phyloP scores from a whole-genome alignment of 2,113 vertebrate species.

The Cichladusa arquata region DNA sequence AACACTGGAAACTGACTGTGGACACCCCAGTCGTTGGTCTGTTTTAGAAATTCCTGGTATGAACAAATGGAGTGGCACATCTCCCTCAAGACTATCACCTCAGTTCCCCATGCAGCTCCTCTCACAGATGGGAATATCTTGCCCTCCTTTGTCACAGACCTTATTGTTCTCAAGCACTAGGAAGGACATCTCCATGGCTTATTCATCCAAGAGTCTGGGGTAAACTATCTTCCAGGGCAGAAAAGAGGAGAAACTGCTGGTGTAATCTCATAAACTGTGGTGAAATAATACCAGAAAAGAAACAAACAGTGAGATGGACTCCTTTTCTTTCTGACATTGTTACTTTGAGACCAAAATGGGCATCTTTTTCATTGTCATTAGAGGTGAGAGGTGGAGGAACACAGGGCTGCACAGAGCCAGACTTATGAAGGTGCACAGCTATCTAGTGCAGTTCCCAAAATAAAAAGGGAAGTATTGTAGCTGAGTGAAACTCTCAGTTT shows the following conservation, averaged over 20 bases:
- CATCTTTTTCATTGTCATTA: neutral
- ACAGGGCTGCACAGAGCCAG: neutral
- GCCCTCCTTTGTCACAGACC: neutral
- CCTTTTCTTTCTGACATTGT: neutral
- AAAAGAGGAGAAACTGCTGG: neutral
- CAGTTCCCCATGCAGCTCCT: neutral
- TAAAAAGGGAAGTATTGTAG: neutral
- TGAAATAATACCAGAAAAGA: neutral
- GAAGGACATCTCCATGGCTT: neutral
- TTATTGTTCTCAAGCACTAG: neutral
- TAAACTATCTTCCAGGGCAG: neutral
- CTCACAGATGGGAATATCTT: neutral
- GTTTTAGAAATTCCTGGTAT: neutral
- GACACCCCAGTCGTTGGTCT: neutral
- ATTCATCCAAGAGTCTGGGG: neutral
- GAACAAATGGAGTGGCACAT: neutral
- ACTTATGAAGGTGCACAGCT: neutral
- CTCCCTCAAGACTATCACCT: neutral
- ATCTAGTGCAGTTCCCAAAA: neutral
- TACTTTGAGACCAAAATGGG: neutral
- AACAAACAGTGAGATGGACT: neutral
- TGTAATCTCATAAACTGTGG: neutral
- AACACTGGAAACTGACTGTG: neutral
- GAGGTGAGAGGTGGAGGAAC: neutral
- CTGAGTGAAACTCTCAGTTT: neutral